Base-by-base conservation (phyloP, 2,113 vertebrate genomes). In the Pelusios castaneus region DNA sequence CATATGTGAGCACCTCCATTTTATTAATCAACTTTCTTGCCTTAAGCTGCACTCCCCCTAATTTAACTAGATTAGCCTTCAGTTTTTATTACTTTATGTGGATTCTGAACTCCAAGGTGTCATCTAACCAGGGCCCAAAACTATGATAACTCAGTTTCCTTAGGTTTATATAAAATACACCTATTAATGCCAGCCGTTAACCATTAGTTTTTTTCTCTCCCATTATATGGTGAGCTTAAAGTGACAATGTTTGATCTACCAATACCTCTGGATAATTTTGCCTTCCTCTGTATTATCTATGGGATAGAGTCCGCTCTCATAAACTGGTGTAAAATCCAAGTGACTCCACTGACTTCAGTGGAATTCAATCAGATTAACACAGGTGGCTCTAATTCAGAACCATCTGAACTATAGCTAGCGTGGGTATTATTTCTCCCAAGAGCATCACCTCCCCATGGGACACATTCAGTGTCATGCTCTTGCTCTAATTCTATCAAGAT, bases 11-110 rank as follows among this genome's bases (percentile, higher is more conserved):
- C 82, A 84, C 63, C 83, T 94, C 87, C 94, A 85, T 81, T 51
- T 91, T 67, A 75, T 51, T 89, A 92, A 87, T 84, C 82, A 91
- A 91, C 63, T 76, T 95, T 90, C 75, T 22, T 91, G 82, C 58
- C 78, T 55, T 82, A 83, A 89, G 58, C 80, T 91, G 27, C 73
- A 90, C 58, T 95, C 56, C n/a, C 84, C 87, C 88, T 75, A 82
- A 92, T 43, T 89, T 67, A 93, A 87, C 82, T 89, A 0, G 0
- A 43, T 41, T 25, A 8, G 38, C 73, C 91, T 91, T 94, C 90
- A 90, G 95, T 89, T 77, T 94, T 81, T 13, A 60, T 25, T 90
- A 89, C 83, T 79, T 85, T 91, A 97, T 76, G 54, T 67, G 78
- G 80, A 82, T 80, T 91, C 90, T 78, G 82, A 77, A 82, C 87